phyloP scores from a whole-genome alignment of 2,113 vertebrate genomes.

The Takifugu flavidus region DNA sequence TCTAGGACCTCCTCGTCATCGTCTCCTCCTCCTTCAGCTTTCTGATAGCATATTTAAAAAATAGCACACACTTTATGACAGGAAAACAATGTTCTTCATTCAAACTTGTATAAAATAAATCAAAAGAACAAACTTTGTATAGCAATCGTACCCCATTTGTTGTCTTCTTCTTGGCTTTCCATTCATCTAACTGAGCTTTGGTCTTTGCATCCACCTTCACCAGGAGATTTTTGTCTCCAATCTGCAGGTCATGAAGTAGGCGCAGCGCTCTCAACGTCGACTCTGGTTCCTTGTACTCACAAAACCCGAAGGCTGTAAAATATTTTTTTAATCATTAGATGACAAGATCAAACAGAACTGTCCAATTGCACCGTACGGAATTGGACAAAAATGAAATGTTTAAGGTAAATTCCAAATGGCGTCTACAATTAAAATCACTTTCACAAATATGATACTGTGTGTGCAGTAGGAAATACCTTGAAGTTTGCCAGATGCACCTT shows the following conservation, averaged over 20 bases:
- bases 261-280: conserved; percentile 92
- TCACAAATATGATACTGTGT: neutral
- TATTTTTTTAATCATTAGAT: neutral
- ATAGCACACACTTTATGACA: neutral
- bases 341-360: too few relatives aligned
- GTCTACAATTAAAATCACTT: neutral
- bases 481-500: conserved; percentile 98
- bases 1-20: conserved; percentile 96
- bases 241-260: conserved; percentile 91
- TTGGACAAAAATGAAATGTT: too few relatives aligned
- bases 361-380: too few relatives aligned
- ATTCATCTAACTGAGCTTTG: conserved; percentile 96
- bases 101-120: neutral
- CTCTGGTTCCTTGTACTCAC: conserved; percentile 98
- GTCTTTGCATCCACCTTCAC: conserved; percentile 99
- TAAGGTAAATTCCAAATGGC: too few relatives aligned
- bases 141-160: conserved; percentile 83
- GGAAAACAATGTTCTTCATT: neutral
- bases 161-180: conserved; percentile 95
- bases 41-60: conserved; percentile 64
- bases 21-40: conserved; percentile 78
- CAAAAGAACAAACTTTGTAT: neutral
- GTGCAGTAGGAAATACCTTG: conserved; percentile 81
- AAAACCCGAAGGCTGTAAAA: conserved; percentile 92
- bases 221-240: conserved; percentile 95